Evolutionary conservation across 2,113 vertebrate genomes (phyloP).

Genomic region (Corythoichthys haematopterus): DNA sequence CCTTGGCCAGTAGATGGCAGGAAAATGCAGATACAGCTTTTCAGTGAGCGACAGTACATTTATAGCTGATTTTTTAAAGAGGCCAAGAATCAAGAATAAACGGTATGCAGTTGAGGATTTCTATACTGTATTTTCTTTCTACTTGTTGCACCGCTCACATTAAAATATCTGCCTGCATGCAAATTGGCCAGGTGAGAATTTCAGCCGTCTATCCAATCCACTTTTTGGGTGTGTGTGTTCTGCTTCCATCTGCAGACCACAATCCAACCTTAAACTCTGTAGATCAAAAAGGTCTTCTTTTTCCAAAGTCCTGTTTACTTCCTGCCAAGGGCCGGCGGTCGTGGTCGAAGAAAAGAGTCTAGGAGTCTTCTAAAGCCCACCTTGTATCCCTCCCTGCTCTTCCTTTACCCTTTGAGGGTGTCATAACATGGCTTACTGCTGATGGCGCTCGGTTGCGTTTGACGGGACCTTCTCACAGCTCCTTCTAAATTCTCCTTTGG

Average conservation of each 20-base stretch:
- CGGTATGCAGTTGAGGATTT: too few relatives aligned
- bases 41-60: too few relatives aligned
- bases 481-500: slow-evolving; percentile 43
- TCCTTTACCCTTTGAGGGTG: slow-evolving; percentile 90
- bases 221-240: slow-evolving; percentile 72
- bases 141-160: too few relatives aligned
- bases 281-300: slow-evolving; percentile 99
- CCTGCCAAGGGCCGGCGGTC: slow-evolving; percentile 85
- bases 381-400: slow-evolving; percentile 74
- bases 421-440: slow-evolving; percentile 92
- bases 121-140: too few relatives aligned
- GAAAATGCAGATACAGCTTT: neutral
- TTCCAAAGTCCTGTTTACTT: slow-evolving; percentile 92
- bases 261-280: slow-evolving; percentile 88
- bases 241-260: slow-evolving; percentile 91
- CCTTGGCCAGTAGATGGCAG: slow-evolving; percentile 20
- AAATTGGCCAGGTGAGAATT: slow-evolving; percentile 13
- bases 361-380: slow-evolving; percentile 89
- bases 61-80: too few relatives aligned
- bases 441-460: slow-evolving; percentile 82
- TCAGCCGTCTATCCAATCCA: slow-evolving; percentile 11
- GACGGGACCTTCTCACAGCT: slow-evolving; percentile 85
- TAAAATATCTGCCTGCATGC: neutral
- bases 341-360: slow-evolving; percentile 86
- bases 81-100: too few relatives aligned